phyloP scores from a whole-genome alignment of 2,888 invertebrate species.

The Halocaridina rubra region DNA sequence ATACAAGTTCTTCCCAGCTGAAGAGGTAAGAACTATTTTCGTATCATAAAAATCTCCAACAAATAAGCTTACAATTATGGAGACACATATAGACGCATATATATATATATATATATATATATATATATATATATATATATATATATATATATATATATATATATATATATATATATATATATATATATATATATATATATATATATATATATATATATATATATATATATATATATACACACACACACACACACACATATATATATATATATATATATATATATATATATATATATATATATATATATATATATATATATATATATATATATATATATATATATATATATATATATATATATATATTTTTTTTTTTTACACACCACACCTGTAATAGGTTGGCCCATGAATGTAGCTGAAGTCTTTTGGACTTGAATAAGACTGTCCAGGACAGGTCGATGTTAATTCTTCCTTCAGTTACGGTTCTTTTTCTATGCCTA shows the following conservation, averaged over 20 bases:
- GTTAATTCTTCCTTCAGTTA: no score
- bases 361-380: conserved; percentile 1
- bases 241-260: conserved; percentile 14
- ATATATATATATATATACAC: conserved; percentile 14
- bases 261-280: conserved; percentile 27
- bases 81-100: not conserved
- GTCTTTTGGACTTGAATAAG: no score
- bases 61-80: no score
- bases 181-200: conserved; percentile 15
- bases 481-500: no score
- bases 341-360: conserved; percentile 14
- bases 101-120: not conserved
- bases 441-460: no score
- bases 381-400: not conserved
- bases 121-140: conserved; percentile 26
- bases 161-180: conserved; percentile 29
- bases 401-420: no score
- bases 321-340: conserved; percentile 2
- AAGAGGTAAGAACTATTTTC: conserved; percentile 65
- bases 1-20: conserved; percentile 66
- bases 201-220: conserved; percentile 20
- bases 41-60: no score
- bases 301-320: not conserved
- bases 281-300: not conserved
- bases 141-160: conserved; percentile 11